Evolutionary conservation across 2,113 vertebrate genomes (phyloP).

Genomic region (Spizaetus ornatus): DNA sequence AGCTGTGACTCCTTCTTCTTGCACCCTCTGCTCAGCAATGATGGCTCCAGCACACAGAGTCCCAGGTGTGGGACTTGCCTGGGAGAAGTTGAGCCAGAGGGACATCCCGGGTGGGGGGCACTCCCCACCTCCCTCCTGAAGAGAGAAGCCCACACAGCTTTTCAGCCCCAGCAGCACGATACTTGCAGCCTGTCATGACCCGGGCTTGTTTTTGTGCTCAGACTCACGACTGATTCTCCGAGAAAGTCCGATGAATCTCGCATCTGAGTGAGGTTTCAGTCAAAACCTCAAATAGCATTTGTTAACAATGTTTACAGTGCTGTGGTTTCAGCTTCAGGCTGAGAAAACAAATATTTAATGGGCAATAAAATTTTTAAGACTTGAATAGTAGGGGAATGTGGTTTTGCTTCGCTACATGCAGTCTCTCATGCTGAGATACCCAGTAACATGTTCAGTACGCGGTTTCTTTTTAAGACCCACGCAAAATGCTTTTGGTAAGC

Average conservation of each 20-base stretch:
- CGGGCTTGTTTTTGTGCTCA: not conserved
- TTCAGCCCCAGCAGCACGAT: not conserved
- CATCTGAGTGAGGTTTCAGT: not conserved
- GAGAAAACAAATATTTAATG: constrained; percentile 6
- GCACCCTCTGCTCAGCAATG: not conserved
- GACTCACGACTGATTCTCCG: not conserved
- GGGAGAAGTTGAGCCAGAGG: not conserved
- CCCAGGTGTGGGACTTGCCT: not conserved
- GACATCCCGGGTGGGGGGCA: accelerated
- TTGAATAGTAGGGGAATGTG: not conserved
- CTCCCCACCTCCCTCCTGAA: not conserved
- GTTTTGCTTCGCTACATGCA: not conserved
- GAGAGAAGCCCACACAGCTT: not conserved
- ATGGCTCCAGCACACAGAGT: not conserved
- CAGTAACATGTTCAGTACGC: not conserved
- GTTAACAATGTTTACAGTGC: not conserved
- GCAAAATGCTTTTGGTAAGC: not conserved
- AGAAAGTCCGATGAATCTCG: not conserved
- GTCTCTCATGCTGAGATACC: not conserved
- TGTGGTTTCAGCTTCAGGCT: constrained; percentile 6
- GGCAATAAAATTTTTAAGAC: constrained; percentile 17
- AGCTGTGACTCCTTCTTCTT: not conserved
- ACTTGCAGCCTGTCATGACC: not conserved
- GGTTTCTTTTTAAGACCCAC: not conserved
- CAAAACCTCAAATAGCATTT: constrained; percentile 30